These are phyloP conservation scores for Conus canariensis DNA, from an alignment of 2,888 invertebrate genomes.

Conservation along the genomic window DNA sequence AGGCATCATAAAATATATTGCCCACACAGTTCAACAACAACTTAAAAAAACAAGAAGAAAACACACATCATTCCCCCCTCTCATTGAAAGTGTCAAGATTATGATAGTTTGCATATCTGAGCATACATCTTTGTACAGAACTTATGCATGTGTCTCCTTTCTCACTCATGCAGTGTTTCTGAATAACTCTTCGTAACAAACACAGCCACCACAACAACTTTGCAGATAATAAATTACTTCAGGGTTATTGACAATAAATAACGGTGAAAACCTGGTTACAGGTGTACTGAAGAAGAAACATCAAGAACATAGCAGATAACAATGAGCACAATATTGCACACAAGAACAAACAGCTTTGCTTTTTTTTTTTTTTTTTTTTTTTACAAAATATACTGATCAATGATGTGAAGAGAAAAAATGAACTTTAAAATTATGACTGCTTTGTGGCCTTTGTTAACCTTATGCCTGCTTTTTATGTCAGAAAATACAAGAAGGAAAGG, in stretches of 20 bases:
- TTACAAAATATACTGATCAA: neutral
- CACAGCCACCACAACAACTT: neutral
- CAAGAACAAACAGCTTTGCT: neutral
- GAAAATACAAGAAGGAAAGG: no score
- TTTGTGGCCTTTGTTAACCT: neutral
- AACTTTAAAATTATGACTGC: neutral
- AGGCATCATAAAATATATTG: no score
- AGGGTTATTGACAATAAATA: neutral
- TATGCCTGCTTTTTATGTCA: neutral
- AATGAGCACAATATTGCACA: conserved; percentile 1
- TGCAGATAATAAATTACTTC: neutral
- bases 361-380: neutral
- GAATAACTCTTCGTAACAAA: neutral
- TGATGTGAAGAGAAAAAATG: neutral
- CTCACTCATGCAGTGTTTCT: no score
- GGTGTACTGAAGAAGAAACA: neutral
- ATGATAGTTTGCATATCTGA: neutral
- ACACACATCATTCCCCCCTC: neutral
- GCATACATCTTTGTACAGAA: neutral
- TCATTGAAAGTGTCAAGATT: neutral
- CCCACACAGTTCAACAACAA: no score
- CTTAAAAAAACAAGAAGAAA: no score
- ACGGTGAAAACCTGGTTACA: neutral
- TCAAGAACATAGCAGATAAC: neutral
- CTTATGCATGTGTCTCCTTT: neutral